Evolutionary conservation across 1,140 invertebrate species (phyloP), one percentile per base, ranked within the genome.

Genomic region (Muscidifurax raptorellus): DNA sequence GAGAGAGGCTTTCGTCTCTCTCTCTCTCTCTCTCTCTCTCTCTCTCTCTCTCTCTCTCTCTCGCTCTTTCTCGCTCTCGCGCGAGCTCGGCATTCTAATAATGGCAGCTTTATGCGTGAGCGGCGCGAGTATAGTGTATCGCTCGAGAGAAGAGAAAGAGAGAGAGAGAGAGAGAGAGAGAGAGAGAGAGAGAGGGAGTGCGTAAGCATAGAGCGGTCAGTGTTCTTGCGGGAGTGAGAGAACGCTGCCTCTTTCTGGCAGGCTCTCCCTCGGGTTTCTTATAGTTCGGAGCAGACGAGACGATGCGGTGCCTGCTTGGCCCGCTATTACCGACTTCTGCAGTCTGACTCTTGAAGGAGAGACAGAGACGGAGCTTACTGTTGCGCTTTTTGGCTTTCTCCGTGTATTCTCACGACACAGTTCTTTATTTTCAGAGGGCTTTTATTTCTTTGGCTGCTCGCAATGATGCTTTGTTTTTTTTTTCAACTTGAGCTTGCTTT

Each of bases 81-180:
- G 75, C 32, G 36, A 28, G 15, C 82, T 85, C 82, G 86, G 85
- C 85, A 88, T 89, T 90, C 89, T 90, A 91, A 91, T 91, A 92
- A 91, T 90, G 90, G 87, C 86, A 86, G 88, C 90, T 91, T 91
- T 91, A 90, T 91, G 83, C 85, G 77, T 82, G 67, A 67, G 52
- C 52, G 66, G 66, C 83, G 76, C 76, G 83, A 32, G 47, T 36
- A 15, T 64, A n/a, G 80, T 75, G 47, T 75, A 67, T 84, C 66
- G 83, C 83, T 76, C 79, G 27, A 44, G 47, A 52, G 47, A 9
- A 52, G 47, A 52, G 13, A 52, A 13, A 52, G 18, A 13, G 47
- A 52, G 44, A 12, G 52, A 59, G 52, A 22, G 22, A 22, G 52
- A 22, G 22, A 59, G 22, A 22, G 52, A 59, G 52, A 59, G 22